phyloP scores from a whole-genome alignment of 2,888 invertebrate genomes.

The Auanema sp. region DNA sequence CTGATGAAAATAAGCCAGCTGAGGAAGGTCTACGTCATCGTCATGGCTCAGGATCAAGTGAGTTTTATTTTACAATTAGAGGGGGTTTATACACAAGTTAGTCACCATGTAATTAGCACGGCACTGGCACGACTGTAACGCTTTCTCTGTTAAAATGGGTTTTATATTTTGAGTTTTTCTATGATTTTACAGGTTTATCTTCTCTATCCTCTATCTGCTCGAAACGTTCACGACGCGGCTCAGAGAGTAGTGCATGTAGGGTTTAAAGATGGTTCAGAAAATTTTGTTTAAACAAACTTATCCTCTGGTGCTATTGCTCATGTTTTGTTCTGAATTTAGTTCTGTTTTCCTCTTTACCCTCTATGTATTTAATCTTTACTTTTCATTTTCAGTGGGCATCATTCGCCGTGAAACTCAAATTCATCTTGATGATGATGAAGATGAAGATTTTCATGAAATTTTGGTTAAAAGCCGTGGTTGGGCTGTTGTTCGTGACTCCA shows the following conservation, averaged over 20 bases:
- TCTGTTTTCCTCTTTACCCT: conserved; percentile 1
- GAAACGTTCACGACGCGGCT: conserved; percentile 29
- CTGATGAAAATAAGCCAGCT: conserved; percentile 26
- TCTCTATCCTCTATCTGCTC: conserved; percentile 38
- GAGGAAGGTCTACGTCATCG: conserved; percentile 21
- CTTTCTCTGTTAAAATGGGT: not conserved
- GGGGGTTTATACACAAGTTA: no score
- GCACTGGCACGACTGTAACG: not conserved
- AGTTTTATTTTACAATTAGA: conserved; percentile 1
- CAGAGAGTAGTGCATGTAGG: conserved; percentile 36
- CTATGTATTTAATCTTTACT: not conserved
- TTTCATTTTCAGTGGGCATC: conserved; percentile 37
- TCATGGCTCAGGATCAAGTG: conserved; percentile 32
- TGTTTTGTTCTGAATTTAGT: not conserved
- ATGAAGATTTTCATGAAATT: conserved; percentile 39
- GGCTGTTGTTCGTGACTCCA: conserved; percentile 57
- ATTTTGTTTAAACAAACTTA: conserved; percentile 4
- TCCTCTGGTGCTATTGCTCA: not conserved
- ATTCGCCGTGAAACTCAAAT: conserved; percentile 49
- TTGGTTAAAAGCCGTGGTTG: conserved; percentile 56
- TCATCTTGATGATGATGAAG: conserved; percentile 46
- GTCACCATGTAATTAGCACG: no score
- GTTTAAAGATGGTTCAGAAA: not conserved
- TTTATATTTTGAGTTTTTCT: conserved; percentile 7
- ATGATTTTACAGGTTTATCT: conserved; percentile 34